Conservation (phyloP, 1,140 invertebrate species). For the Pteromalus puparum region DNA sequence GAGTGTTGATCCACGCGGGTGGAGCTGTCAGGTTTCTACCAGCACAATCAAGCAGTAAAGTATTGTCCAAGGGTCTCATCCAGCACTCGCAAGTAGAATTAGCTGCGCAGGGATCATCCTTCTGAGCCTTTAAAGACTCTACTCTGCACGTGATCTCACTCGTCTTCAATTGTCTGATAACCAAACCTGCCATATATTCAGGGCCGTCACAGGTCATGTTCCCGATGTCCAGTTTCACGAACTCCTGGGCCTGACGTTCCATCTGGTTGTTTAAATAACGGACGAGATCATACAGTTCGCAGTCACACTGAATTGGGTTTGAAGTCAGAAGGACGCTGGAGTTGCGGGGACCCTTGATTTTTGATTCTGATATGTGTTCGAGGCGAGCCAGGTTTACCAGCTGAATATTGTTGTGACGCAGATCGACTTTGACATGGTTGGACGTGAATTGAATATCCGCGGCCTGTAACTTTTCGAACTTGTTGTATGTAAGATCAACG, state of each 20-base stretch:
- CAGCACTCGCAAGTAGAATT: slow-evolving; percentile 27
- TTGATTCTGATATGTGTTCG: slow-evolving; percentile 6
- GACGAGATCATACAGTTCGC: slow-evolving; percentile 28
- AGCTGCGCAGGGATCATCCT: slow-evolving; percentile 8
- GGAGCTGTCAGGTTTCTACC: slow-evolving; percentile 77
- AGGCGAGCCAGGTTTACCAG: slow-evolving; percentile 17
- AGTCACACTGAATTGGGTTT: slow-evolving; percentile 41
- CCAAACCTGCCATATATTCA: background rate
- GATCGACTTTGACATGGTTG: background rate
- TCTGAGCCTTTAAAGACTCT: background rate
- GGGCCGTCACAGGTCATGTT: background rate
- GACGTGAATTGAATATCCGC: slow-evolving; percentile 43
- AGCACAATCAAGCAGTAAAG: slow-evolving; percentile 75
- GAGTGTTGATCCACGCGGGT: slow-evolving; percentile 73
- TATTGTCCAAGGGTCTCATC: slow-evolving; percentile 20
- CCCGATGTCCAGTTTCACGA: background rate
- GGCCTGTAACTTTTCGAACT: slow-evolving; percentile 11
- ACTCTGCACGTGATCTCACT: slow-evolving; percentile 11
- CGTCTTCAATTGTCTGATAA: background rate
- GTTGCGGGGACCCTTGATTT: background rate
- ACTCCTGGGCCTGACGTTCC: background rate
- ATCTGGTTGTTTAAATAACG: slow-evolving; percentile 27
- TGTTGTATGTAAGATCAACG: slow-evolving; percentile 38
- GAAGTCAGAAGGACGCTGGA: slow-evolving; percentile 82
- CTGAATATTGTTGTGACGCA: slow-evolving; percentile 28